Evolutionary conservation across 1,140 invertebrate genomes (phyloP).

Genomic region (Caenorhabditis tropicalis): DNA sequence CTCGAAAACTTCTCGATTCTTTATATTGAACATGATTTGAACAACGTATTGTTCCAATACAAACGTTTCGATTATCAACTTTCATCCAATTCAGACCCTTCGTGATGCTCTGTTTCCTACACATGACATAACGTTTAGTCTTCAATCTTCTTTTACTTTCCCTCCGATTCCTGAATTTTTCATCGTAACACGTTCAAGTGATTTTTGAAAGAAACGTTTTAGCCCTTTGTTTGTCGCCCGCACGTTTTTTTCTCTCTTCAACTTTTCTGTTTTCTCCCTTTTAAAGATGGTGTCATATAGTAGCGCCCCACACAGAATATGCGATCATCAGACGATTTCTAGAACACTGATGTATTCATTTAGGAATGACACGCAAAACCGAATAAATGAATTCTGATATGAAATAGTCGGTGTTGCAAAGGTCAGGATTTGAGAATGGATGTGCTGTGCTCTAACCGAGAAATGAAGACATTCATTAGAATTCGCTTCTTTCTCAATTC

Average conservation of each 20-base stretch:
- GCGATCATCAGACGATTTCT: background rate
- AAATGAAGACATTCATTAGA: constrained; percentile 1
- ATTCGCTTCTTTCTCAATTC: background rate
- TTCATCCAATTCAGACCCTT: too few species aligned
- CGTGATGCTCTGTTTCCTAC: background rate
- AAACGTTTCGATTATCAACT: too few species aligned
- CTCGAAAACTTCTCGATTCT: too few species aligned
- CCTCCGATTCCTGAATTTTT: background rate
- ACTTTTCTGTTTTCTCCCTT: background rate
- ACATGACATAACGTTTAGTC: background rate
- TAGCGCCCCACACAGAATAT: background rate
- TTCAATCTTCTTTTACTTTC: background rate
- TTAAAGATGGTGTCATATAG: constrained; percentile 28
- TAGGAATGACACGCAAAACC: background rate
- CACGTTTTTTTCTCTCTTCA: too few species aligned
- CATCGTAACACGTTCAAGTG: background rate
- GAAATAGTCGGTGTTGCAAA: background rate
- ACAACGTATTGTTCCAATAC: too few species aligned
- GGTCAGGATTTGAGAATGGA: background rate
- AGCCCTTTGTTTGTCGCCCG: background rate
- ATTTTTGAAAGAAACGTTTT: constrained; percentile 29
- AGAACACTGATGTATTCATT: constrained; percentile 21
- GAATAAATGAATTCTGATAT: constrained; percentile 7
- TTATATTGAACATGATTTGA: too few species aligned
- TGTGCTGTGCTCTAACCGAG: background rate